Conservation (phyloP, 2,797 vertebrate species). For the Staurois parvus region DNA sequence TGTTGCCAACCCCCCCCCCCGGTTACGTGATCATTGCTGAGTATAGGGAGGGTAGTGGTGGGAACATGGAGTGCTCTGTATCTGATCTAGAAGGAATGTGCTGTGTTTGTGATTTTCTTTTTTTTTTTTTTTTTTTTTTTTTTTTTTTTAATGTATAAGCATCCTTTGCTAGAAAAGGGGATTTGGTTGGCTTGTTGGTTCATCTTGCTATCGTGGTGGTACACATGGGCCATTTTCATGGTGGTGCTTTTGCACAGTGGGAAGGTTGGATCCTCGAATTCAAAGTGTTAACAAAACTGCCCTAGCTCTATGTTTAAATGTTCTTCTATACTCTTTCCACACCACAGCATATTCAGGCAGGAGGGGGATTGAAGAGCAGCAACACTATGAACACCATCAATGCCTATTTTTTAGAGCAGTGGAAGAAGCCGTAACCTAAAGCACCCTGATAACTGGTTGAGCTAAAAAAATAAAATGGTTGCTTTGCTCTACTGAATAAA, state of each 20-base stretch:
- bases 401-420: no score
- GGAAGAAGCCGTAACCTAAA: no score
- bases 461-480: no score
- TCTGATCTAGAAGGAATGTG: constrained; percentile 94
- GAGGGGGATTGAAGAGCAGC: no score
- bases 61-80: constrained; percentile 80
- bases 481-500: no score
- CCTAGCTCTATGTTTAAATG: no score
- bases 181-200: constrained; percentile 66
- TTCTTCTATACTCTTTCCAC: no score
- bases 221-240: neutral
- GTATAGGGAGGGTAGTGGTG: constrained; percentile 65
- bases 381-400: no score
- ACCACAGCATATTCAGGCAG: no score
- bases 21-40: constrained; percentile 42
- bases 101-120: constrained; percentile 78
- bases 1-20: constrained; percentile 32
- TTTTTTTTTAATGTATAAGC: constrained; percentile 75
- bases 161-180: constrained; percentile 71
- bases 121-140: constrained; percentile 71
- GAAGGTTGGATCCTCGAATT: neutral
- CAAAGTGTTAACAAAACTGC: no score
- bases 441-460: no score
- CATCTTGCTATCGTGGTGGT: neutral
- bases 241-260: neutral